A percentile compares a stretch with the other conserved stretches of the same genome.
Conservation (phyloP, 2,888 invertebrate species). For the Drosophila infuscata region DNA sequence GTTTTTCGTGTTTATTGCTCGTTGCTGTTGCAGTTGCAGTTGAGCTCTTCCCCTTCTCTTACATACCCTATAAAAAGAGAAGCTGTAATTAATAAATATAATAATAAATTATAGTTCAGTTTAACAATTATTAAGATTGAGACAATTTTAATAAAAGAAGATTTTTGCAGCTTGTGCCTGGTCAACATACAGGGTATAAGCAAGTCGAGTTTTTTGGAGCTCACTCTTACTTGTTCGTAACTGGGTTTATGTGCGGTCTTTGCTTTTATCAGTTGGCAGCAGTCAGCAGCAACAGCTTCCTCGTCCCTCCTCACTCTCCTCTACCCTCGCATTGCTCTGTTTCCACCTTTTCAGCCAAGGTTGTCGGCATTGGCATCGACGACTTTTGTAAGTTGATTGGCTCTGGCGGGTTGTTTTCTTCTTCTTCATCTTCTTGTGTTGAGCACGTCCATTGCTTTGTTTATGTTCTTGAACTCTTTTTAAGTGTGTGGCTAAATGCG, state of each 20-base stretch:
- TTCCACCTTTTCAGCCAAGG: conserved; percentile 47
- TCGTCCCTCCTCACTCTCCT: neutral
- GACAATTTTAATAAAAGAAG: too few species aligned
- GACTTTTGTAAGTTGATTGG: conserved; percentile 72
- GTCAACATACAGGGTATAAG: conserved; percentile 16
- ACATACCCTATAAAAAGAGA: conserved; percentile 30
- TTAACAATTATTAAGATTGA: neutral
- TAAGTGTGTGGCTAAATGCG: conserved; percentile 55
- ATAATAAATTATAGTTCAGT: neutral
- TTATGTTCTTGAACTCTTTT: conserved; percentile 80
- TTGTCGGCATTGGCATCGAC: conserved; percentile 46
- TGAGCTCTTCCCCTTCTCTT: conserved; percentile 25
- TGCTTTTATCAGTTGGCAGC: conserved; percentile 53
- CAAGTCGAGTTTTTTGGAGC: neutral
- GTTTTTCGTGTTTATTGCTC: conserved; percentile 71
- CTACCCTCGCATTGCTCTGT: conserved; percentile 1
- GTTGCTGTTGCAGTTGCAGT: conserved; percentile 44
- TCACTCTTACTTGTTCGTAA: conserved; percentile 52
- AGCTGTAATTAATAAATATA: neutral
- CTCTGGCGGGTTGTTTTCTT: conserved; percentile 43
- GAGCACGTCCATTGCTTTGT: conserved; percentile 63
- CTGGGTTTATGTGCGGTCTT: conserved; percentile 71
- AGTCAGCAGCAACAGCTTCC: conserved; percentile 19
- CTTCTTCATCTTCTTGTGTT: conserved; percentile 24
- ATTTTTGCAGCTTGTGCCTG: neutral